These are phyloP conservation scores for Pseudomugil tenellus DNA, from an alignment of 2,797 vertebrate genomes.

Conservation along the genomic window DNA sequence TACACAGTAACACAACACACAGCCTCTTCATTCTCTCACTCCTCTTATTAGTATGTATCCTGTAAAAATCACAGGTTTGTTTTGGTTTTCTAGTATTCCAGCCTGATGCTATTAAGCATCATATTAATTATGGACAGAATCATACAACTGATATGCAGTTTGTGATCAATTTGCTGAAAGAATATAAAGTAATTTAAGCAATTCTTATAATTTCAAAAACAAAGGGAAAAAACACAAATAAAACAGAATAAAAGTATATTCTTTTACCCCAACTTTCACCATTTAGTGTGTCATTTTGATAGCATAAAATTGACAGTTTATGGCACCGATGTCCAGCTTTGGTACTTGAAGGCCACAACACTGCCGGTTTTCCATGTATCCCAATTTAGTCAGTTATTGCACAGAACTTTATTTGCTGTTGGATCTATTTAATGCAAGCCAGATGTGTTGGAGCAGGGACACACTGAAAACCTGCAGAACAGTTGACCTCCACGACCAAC, in stretches of 20 bases:
- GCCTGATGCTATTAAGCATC: neutral
- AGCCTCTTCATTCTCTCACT: constrained; percentile 26
- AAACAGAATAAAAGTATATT: too few species aligned
- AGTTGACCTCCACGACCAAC: too few species aligned
- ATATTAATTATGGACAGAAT: neutral
- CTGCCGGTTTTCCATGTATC: too few species aligned
- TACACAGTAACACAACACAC: constrained; percentile 6
- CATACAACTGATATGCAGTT: neutral
- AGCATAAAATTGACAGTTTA: neutral
- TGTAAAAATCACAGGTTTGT: constrained; percentile 16
- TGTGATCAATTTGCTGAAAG: neutral
- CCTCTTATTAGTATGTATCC: constrained; percentile 26
- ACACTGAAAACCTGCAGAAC: too few species aligned
- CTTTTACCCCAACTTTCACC: neutral
- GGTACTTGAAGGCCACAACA: too few species aligned
- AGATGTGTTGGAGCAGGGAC: too few species aligned
- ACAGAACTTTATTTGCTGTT: too few species aligned
- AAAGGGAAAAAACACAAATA: neutral
- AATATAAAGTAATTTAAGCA: neutral
- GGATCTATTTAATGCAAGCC: too few species aligned
- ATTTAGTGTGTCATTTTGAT: neutral
- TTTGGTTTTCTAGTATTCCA: neutral
- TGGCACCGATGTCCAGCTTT: too few species aligned
- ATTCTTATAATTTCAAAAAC: neutral
- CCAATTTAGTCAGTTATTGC: constrained; percentile 17